Base-by-base conservation (phyloP, 37 sponge, comb jelly and placozoan genomes). In the Oscarella lobularis region DNA sequence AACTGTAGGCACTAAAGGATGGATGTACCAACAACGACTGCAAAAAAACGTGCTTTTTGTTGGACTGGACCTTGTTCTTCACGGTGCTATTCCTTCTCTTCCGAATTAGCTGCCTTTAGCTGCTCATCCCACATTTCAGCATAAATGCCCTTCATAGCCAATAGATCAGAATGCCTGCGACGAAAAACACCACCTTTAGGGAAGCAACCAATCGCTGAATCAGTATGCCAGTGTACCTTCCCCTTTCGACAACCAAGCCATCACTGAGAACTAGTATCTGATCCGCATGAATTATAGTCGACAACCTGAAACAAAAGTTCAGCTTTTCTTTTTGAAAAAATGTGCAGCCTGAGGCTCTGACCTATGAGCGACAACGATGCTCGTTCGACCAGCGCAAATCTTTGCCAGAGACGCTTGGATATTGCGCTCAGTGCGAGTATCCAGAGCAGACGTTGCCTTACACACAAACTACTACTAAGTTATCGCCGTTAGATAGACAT, bases 371-470 rank as follows among this genome's bases (percentile, higher is more conserved):
- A 97, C 95, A 3, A 97, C 88, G 33, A 97, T 77, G 31, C 94
- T 93, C n/a, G 91, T 97, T 40, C 88, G 77, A 0, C 87, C 89
- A 72, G 77, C 41, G 48, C 98, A 97, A 36, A 93, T 91, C 38
- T 83, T 67, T 74, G 80, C 78, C 68, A 97, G 82, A 0, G 91
- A 85, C 31, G 80, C 39, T 79, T 97, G 98, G 9, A 97, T 97
- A 87, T 90, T 81, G 6, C 98, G 37, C 74, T 97, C 98, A 37
- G 98, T 97, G 54, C 85, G 74, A 0, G 98, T 97, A 75, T 97
- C 98, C 39, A 97, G 87, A 6, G 98, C 98, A 29, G 98, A 97
- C 20, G 98, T 97, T 9, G 98, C 98, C 82, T 74, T 29, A 29
- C n/a, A 48, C 60, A 48, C 14, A n/a, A 48, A 48, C 20, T 20